phyloP scores from a whole-genome alignment of 1,140 invertebrate genomes.

The Solenopsis invicta region DNA sequence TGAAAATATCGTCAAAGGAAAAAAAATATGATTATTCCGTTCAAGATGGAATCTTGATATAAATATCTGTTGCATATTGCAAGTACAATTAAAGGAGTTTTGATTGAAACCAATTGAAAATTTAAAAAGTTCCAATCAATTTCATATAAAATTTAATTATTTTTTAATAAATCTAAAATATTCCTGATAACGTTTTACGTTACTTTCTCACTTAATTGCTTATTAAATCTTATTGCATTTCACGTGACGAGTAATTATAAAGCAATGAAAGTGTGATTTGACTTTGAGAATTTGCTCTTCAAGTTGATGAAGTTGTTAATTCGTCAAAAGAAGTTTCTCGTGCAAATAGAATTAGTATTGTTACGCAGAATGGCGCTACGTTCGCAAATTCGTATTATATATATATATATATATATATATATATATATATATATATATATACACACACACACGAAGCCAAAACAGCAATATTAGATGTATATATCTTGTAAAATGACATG shows the following conservation, averaged over 20 bases:
- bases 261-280: constrained; percentile 4
- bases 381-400: constrained; percentile 56
- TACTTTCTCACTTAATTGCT: neutral
- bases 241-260: neutral
- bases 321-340: constrained; percentile 30
- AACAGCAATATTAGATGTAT: constrained; percentile 85
- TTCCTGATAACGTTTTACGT: constrained; percentile 15
- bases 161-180: neutral
- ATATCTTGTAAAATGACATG: constrained; percentile 83
- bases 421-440: too few species aligned
- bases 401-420: too few species aligned
- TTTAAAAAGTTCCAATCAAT: neutral
- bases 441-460: constrained; percentile 76
- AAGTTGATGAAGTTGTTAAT: neutral
- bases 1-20: constrained; percentile 6
- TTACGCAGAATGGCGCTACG: constrained; percentile 66
- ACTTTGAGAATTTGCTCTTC: constrained; percentile 21
- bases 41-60: constrained; percentile 22
- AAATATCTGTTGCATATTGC: constrained; percentile 28
- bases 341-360: constrained; percentile 40
- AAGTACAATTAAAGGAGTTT: constrained; percentile 5
- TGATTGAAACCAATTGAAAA: constrained; percentile 5
- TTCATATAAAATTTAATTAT: neutral
- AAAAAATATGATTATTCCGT: neutral
- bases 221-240: neutral